A percentile compares a stretch with the other conserved stretches of the same genome.
Conservation (phyloP, 2,113 vertebrate species). For the Carassius carassius region DNA sequence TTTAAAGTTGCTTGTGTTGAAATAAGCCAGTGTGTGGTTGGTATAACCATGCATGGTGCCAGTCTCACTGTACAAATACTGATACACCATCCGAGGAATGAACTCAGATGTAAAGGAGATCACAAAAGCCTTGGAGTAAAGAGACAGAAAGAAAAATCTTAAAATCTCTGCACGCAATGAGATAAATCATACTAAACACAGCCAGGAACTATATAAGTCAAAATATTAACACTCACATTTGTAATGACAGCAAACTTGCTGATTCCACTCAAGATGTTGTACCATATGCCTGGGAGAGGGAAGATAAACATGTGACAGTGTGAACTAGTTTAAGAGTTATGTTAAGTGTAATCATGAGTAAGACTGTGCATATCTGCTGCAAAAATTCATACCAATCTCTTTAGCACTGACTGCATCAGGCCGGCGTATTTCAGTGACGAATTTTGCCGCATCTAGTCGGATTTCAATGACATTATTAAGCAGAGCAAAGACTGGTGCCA, state of each 20-base stretch:
- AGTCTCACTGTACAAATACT: constrained; percentile 89
- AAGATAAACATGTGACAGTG: constrained; percentile 44
- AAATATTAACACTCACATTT: constrained; percentile 85
- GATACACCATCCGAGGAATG: constrained; percentile 93
- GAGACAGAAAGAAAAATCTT: constrained; percentile 36
- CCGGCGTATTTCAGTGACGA: constrained; percentile 88
- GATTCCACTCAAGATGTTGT: constrained; percentile 92
- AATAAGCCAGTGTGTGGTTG: constrained; percentile 95
- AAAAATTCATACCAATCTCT: constrained; percentile 88
- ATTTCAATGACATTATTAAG: constrained; percentile 98
- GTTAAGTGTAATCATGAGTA: not conserved
- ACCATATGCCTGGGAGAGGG: constrained; percentile 89
- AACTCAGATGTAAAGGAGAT: constrained; percentile 97
- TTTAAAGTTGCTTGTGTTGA: constrained; percentile 91
- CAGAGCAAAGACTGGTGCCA: constrained; percentile 93
- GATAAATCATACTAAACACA: not conserved
- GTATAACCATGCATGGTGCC: constrained; percentile 93
- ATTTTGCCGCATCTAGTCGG: constrained; percentile 94
- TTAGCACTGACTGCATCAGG: constrained; percentile 92
- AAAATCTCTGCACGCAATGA: not conserved
- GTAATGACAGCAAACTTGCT: constrained; percentile 98
- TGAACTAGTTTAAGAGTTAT: not conserved
- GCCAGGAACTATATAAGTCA: not conserved
- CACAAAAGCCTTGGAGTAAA: constrained; percentile 86
- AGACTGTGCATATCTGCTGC: constrained; percentile 1